A percentile compares a stretch with the other conserved stretches of the same genome.
These are phyloP conservation scores for Onychorhynchus coronatus DNA, from an alignment of 2,113 vertebrate genomes.

Conservation along the genomic window DNA sequence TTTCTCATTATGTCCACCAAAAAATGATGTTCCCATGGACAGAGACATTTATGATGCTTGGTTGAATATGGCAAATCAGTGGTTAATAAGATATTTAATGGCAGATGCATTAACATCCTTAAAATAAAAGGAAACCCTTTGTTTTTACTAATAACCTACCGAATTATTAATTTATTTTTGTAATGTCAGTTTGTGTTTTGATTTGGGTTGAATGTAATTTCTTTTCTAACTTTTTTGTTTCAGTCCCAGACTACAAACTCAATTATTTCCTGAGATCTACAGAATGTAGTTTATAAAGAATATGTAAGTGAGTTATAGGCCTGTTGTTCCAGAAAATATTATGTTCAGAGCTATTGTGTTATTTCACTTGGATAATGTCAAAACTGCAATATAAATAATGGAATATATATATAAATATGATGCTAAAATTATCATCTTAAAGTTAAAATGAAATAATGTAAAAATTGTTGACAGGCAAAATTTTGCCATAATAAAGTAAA, in stretches of 20 bases:
- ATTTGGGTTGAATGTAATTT: neutral
- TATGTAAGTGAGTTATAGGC: neutral
- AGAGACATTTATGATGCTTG: neutral
- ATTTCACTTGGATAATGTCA: conserved; percentile 3
- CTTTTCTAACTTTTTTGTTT: neutral
- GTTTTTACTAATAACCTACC: neutral
- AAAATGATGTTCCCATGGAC: neutral
- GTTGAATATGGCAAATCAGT: neutral
- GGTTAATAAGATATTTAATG: neutral
- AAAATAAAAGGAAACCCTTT: neutral
- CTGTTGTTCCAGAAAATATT: neutral
- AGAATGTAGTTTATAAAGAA: neutral
- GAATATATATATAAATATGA: neutral
- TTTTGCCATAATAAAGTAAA: neutral
- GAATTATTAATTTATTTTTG: neutral
- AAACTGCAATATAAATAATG: neutral
- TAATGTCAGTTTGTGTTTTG: neutral
- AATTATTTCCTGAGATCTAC: neutral
- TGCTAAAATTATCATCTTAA: neutral
- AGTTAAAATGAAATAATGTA: neutral
- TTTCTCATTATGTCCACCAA: neutral
- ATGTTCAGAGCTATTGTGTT: neutral
- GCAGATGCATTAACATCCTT: neutral
- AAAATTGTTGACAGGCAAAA: neutral
- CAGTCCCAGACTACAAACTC: neutral